Conservation (phyloP, 2,888 invertebrate species). For the Tillus elongatus region DNA sequence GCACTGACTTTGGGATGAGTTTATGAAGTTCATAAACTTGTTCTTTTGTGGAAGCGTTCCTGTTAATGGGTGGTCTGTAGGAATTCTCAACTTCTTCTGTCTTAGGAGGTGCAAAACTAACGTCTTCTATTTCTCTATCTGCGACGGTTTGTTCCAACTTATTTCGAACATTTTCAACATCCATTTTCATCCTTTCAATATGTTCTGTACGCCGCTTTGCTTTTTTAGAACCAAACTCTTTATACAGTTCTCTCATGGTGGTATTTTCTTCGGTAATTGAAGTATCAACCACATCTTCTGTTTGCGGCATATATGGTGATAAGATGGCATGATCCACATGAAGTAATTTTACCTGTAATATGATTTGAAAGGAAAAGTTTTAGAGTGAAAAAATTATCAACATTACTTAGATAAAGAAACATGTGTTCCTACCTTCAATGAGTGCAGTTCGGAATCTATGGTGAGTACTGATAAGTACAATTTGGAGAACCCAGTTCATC, state of each 20-base stretch:
- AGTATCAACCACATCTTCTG: constrained; percentile 14
- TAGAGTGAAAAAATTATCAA: no score
- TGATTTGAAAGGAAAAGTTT: no score
- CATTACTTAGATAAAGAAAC: no score
- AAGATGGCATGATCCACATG: constrained; percentile 23
- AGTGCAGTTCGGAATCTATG: no score
- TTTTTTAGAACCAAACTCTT: constrained; percentile 57
- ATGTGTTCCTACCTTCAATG: no score
- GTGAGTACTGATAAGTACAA: no score
- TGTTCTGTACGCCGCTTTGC: constrained; percentile 52
- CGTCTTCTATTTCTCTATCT: constrained; percentile 33
- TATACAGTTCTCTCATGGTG: constrained; percentile 42
- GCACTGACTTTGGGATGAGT: constrained; percentile 41
- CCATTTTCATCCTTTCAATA: constrained; percentile 49
- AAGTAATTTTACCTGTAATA: constrained; percentile 24
- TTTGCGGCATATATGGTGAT: constrained; percentile 20
- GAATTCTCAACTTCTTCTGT: constrained; percentile 34
- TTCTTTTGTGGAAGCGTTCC: constrained; percentile 41
- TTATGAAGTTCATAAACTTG: constrained; percentile 44
- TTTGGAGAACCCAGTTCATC: no score
- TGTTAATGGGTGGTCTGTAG: constrained; percentile 47
- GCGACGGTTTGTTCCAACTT: constrained; percentile 49
- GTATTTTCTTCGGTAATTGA: constrained; percentile 14
- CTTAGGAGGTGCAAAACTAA: constrained; percentile 14
- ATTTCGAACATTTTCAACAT: constrained; percentile 49